Evolutionary conservation across 2,113 vertebrate species (phyloP).

Genomic region (Sceloporus undulatus): DNA sequence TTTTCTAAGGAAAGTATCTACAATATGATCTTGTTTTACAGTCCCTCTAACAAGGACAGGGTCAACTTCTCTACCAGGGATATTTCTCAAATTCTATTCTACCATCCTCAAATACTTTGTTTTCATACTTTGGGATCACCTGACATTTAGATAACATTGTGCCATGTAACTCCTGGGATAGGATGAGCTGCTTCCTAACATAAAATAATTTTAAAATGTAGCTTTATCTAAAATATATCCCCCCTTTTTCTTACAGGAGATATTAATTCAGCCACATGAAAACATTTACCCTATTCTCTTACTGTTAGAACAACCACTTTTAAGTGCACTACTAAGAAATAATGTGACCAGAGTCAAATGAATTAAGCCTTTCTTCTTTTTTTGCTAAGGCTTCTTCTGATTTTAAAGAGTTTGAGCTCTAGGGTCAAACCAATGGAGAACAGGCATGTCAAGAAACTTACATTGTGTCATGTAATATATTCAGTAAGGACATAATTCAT

Average conservation of each 20-base stretch:
- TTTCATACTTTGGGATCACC: not conserved
- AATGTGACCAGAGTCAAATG: constrained; percentile 23
- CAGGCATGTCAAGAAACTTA: not conserved
- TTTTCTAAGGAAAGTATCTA: too few species aligned
- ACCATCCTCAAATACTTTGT: not conserved
- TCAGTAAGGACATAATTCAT: constrained; percentile 29
- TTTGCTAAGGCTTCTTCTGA: not conserved
- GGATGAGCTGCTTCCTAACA: not conserved
- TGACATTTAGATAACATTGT: not conserved
- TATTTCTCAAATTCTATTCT: not conserved
- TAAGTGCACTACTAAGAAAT: constrained; percentile 11
- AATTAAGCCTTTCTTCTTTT: not conserved
- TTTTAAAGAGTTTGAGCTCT: constrained; percentile 29
- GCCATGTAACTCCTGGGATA: not conserved
- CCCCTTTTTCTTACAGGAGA: not conserved
- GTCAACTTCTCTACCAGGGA: not conserved
- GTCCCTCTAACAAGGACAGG: not conserved
- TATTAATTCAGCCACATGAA: not conserved
- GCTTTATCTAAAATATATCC: not conserved
- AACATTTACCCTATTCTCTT: not conserved
- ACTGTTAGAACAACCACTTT: constrained; percentile 1
- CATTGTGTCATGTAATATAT: constrained; percentile 36
- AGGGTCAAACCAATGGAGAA: constrained; percentile 11
- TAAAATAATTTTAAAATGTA: not conserved
- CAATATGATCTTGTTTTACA: not conserved